Conservation (phyloP, 2,797 vertebrate genomes). For the Schizothorax lantsangensis region DNA sequence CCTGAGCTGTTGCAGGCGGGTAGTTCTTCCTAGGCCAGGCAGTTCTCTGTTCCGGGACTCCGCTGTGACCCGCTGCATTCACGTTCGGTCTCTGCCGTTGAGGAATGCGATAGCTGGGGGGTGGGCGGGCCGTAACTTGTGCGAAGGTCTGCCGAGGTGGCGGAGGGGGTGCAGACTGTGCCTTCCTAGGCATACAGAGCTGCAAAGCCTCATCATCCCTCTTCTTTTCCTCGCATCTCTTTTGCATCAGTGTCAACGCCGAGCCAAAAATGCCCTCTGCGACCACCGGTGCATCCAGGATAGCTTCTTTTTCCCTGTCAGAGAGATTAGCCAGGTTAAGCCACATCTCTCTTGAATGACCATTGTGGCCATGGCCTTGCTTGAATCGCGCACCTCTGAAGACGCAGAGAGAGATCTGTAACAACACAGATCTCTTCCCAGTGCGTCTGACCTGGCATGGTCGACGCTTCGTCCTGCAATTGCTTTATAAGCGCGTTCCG, state of each 20-base stretch:
- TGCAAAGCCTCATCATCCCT: constrained; percentile 42
- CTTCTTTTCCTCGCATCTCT: constrained; percentile 47
- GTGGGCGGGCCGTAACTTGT: too few relatives aligned
- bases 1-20: too few relatives aligned
- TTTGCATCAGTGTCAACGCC: constrained; percentile 25
- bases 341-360: background rate
- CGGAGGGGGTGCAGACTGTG: background rate
- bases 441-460: background rate
- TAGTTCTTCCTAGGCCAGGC: too few relatives aligned
- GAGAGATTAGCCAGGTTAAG: background rate
- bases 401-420: too few relatives aligned
- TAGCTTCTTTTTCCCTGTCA: background rate
- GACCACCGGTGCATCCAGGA: background rate
- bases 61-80: too few relatives aligned
- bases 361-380: background rate
- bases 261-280: constrained; percentile 49
- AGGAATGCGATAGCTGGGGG: too few relatives aligned
- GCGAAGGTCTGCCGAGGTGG: background rate
- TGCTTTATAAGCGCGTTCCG: too few relatives aligned
- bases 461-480: too few relatives aligned
- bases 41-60: too few relatives aligned
- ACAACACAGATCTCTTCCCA: background rate
- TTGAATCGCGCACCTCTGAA: background rate
- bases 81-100: too few relatives aligned
- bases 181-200: constrained; percentile 2